Percentiles rank a stretch among this genome's conserved stretches.
Conservation (phyloP, 2,797 vertebrate genomes). For the Podarcis siculus region DNA sequence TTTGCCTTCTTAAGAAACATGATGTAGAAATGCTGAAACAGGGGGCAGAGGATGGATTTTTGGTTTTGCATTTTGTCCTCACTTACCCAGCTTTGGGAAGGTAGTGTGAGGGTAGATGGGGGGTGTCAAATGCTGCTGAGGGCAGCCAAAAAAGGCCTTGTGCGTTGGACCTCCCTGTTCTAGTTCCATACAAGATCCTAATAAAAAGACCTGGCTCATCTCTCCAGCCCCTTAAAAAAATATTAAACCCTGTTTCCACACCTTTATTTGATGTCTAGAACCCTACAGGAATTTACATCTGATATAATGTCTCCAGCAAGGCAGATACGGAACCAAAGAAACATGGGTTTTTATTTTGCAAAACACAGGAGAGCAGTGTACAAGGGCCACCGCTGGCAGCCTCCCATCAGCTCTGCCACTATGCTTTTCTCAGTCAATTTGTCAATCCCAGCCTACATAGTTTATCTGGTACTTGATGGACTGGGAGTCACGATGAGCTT, state of each 20-base stretch:
- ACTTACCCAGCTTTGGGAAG: too few species aligned
- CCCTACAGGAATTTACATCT: not conserved
- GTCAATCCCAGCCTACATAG: not conserved
- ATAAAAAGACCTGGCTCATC: not conserved
- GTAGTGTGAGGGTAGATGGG: too few species aligned
- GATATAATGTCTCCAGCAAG: not conserved
- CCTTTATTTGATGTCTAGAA: not conserved
- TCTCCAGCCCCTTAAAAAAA: not conserved
- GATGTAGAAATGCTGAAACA: not conserved
- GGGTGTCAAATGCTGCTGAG: too few species aligned
- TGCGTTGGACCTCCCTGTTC: not conserved
- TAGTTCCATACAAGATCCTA: not conserved
- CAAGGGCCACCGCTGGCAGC: too few species aligned
- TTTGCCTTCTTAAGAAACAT: not conserved
- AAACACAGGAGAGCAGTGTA: not conserved
- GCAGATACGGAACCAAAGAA: not conserved
- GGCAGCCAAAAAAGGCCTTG: too few species aligned
- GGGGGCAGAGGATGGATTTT: too few species aligned
- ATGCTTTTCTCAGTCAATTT: not conserved
- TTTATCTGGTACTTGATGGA: conserved; percentile 1
- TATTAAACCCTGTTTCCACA: not conserved
- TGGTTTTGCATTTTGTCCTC: too few species aligned
- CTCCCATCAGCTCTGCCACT: too few species aligned
- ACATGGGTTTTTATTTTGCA: not conserved
- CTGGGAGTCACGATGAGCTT: not conserved